phyloP scores from a whole-genome alignment of 2,888 invertebrate species.

The Torymus texanus region DNA sequence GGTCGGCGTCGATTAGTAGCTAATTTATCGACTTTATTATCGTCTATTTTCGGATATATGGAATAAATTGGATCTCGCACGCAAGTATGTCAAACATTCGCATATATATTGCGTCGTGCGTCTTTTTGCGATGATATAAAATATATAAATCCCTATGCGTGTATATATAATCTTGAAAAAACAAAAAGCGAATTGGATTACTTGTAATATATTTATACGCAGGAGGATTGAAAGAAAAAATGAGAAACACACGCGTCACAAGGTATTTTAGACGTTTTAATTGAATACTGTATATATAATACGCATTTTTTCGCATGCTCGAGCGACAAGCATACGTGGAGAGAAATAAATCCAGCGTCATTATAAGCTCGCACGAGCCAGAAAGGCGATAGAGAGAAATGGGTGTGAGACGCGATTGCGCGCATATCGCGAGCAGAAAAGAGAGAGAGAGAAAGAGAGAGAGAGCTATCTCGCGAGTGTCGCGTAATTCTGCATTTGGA shows the following conservation, averaged over 20 bases:
- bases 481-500: conserved; percentile 56
- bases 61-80: no score
- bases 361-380: conserved; percentile 2
- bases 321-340: conserved; percentile 20
- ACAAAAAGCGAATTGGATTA: conserved; percentile 38
- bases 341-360: conserved; percentile 40
- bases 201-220: conserved; percentile 1
- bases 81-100: no score
- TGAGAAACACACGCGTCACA: no score
- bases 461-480: conserved; percentile 40
- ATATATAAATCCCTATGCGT: no score
- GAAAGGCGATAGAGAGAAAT: conserved; percentile 13
- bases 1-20: no score
- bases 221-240: no score
- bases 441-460: no score
- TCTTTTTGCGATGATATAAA: no score
- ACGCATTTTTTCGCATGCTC: conserved; percentile 19
- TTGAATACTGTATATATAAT: conserved; percentile 33
- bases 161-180: neutral
- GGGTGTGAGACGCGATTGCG: conserved; percentile 22
- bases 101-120: no score
- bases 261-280: conserved; percentile 43
- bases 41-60: neutral
- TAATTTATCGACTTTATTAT: no score
- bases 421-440: neutral